phyloP scores from a whole-genome alignment of 2,888 invertebrate species.

The Mellilla xanthometata region DNA sequence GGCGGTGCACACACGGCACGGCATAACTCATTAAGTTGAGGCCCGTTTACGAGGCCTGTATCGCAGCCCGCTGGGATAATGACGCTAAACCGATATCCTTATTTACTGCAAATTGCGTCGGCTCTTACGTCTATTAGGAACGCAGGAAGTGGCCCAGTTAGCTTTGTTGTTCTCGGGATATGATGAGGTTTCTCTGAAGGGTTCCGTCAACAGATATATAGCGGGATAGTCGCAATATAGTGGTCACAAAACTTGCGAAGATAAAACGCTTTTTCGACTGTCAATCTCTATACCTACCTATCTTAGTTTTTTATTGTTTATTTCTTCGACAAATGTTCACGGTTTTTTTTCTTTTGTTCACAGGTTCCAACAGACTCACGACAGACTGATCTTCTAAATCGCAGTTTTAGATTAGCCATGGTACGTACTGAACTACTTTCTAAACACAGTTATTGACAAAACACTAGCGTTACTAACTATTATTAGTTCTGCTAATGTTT shows the following conservation, averaged over 20 bases:
- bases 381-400: constrained; percentile 23
- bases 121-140: constrained; percentile 43
- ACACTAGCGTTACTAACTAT: too few species aligned
- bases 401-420: constrained; percentile 48
- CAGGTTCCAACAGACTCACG: constrained; percentile 46
- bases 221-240: too few species aligned
- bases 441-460: too few species aligned
- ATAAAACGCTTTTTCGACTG: too few species aligned
- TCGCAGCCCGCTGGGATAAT: constrained; percentile 60
- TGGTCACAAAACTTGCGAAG: too few species aligned
- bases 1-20: constrained; percentile 34
- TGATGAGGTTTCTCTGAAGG: constrained; percentile 12
- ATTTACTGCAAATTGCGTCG: constrained; percentile 78
- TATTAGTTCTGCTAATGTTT: too few species aligned
- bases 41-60: constrained; percentile 54
- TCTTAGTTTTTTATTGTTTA: too few species aligned
- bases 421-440: constrained; percentile 41
- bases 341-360: constrained; percentile 31
- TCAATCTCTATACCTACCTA: too few species aligned
- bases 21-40: constrained; percentile 42
- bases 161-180: constrained; percentile 13
- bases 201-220: too few species aligned
- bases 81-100: constrained; percentile 77
- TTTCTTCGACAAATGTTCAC: too few species aligned
- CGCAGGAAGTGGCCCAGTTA: constrained; percentile 22